Base-by-base conservation (phyloP, 2,113 vertebrate genomes). In the Tichodroma muraria region DNA sequence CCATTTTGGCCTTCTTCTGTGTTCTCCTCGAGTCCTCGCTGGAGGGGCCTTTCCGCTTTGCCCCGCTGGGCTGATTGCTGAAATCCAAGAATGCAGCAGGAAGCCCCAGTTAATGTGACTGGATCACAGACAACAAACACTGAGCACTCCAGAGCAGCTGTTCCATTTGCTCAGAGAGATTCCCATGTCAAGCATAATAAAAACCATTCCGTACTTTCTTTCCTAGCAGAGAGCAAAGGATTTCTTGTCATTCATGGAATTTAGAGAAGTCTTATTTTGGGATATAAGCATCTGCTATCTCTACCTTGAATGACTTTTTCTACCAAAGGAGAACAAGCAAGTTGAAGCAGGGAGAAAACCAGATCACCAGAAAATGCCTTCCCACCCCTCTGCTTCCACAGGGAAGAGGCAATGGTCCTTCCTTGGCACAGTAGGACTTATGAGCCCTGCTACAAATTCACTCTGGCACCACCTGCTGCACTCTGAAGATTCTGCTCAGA, bases 41-140 rank as follows among this genome's bases (percentile, higher is more conserved):
- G 37, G 93, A 57, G 15, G 95, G 72, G n/a, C 92, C 97, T 96
- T 98, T 99, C 90, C 98, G 96, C 96, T 99, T 98, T 97, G 59
- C 72, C 84, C 86, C 87, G 95, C 80, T 94, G 84, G 20, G 54
- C 20, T 88, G 97, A 95, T 80, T 78, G 50, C 80, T 98, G 91
- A 93, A 95, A 94, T n/a, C 60, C 61, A 94, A 85, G 91, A 94
- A 91, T 89, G 71, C 64, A 90, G 84, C 72, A 96, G 88, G 80
- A 91, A 73, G 57, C 75, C 60, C 30, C 70, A 68, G 68, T 92
- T 77, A 90, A 68, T 20, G 70, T 40, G 59, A 52, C 94, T 77
- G 89, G 75, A 93, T 84, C 78, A 42, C 60, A 89, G 76, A 94
- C 66, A 80, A 94, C 60, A 89, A 82, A 79, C 47, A 65, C 44